These are phyloP conservation scores for Azorinus chamasolen DNA, from an alignment of 2,888 invertebrate species.

Conservation along the genomic window DNA sequence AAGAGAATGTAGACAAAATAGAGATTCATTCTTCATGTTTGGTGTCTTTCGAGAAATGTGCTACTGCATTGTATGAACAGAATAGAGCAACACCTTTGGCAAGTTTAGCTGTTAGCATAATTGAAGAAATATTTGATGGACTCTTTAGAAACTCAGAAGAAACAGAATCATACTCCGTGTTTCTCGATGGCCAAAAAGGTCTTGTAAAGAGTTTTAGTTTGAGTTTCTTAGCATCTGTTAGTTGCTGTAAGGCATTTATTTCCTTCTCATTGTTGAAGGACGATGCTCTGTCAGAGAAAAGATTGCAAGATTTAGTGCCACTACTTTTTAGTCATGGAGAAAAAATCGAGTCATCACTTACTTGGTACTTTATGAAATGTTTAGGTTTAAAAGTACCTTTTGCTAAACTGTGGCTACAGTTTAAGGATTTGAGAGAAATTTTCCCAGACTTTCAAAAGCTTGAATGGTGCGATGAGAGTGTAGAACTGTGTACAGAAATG, in stretches of 20 bases:
- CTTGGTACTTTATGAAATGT: background rate
- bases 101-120: too few relatives aligned
- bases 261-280: background rate
- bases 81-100: too few relatives aligned
- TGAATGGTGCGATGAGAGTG: slow-evolving; percentile 3
- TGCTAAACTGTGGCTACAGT: background rate
- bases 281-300: slow-evolving; percentile 1
- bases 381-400: background rate
- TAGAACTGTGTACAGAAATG: slow-evolving; percentile 8
- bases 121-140: too few relatives aligned
- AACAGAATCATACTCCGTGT: too few relatives aligned
- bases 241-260: background rate
- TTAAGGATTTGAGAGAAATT: slow-evolving; percentile 2
- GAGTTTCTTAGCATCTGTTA: slow-evolving; percentile 7
- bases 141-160: too few relatives aligned
- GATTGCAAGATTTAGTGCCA: background rate
- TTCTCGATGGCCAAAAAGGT: too few relatives aligned
- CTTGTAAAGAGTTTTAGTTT: too few relatives aligned
- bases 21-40: too few relatives aligned
- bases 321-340: too few relatives aligned
- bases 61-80: too few relatives aligned
- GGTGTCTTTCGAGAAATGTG: too few relatives aligned
- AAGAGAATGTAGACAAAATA: background rate
- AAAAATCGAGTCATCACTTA: background rate
- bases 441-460: slow-evolving; percentile 10